Conservation (phyloP, 53 echinoderm and acorn worm species). For the Temnopleurus reevesii region DNA sequence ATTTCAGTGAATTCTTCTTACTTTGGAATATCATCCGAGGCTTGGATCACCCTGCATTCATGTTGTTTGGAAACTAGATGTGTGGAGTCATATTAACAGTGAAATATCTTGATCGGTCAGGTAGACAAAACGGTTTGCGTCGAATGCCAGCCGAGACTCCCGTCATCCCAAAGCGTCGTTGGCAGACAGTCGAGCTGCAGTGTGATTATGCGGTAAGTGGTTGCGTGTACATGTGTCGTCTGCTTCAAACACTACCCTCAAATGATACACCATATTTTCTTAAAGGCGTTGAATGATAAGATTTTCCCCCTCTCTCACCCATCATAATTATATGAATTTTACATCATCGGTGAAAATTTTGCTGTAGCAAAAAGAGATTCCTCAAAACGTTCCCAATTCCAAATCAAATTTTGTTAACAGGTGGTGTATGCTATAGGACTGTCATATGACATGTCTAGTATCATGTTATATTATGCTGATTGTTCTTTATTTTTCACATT, state of each 20-base stretch:
- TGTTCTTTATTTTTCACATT: background rate
- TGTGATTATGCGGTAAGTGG: constrained; percentile 38
- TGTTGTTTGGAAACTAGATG: constrained; percentile 51
- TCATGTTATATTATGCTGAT: background rate
- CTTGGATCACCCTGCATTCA: background rate
- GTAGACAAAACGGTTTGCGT: constrained; percentile 47
- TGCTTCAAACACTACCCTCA: constrained; percentile 21
- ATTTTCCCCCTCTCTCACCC: background rate
- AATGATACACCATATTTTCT: background rate
- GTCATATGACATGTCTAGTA: too few species aligned
- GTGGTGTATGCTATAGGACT: background rate
- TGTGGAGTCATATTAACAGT: constrained; percentile 61
- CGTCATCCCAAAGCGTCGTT: constrained; percentile 33
- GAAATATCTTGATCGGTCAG: constrained; percentile 56
- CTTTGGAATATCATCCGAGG: constrained; percentile 15
- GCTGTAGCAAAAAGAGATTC: background rate
- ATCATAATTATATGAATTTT: background rate
- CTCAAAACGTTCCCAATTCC: background rate
- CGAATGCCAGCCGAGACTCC: background rate
- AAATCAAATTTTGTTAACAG: constrained; percentile 18
- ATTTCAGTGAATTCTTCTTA: constrained; percentile 27
- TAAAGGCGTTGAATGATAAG: background rate
- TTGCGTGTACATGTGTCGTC: constrained; percentile 30
- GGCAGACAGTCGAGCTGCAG: constrained; percentile 32
- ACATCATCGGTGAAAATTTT: background rate